Percentiles rank a stretch among this genome's conserved stretches.
These are phyloP conservation scores for Phoxinus dragarum DNA, from an alignment of 2,797 vertebrate genomes.

Conservation along the genomic window DNA sequence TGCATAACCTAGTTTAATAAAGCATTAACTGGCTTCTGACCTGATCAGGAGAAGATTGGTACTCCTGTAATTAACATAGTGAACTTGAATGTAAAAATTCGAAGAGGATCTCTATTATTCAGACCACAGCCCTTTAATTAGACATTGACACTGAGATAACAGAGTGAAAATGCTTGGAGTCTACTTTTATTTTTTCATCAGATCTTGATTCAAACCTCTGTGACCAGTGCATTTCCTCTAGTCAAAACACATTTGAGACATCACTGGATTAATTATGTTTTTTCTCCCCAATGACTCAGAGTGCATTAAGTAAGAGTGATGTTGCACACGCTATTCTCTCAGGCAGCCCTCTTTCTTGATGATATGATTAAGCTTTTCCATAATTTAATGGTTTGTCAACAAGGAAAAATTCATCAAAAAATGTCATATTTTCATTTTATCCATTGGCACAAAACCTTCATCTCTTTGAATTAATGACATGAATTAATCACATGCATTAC, in stretches of 20 bases:
- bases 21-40: slow-evolving; percentile 9
- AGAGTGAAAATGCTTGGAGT: not conserved
- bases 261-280: slow-evolving; percentile 14
- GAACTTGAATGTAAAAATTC: slow-evolving; percentile 3
- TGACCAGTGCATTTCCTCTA: not conserved
- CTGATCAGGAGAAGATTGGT: not conserved
- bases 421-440: not conserved
- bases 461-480: not conserved
- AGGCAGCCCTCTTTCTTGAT: slow-evolving; percentile 14
- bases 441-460: no score
- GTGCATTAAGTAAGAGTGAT: slow-evolving; percentile 16
- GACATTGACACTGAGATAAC: not conserved
- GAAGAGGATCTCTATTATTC: slow-evolving; percentile 2
- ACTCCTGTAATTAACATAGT: slow-evolving; percentile 11
- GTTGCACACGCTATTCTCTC: not conserved
- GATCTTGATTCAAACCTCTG: not conserved
- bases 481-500: not conserved
- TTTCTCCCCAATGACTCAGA: not conserved
- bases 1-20: not conserved
- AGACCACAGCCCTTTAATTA: not conserved
- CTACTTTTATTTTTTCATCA: not conserved
- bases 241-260: slow-evolving; percentile 19
- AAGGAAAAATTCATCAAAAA: not conserved
- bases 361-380: not conserved
- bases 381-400: not conserved